phyloP scores from a whole-genome alignment of 2,113 vertebrate species.

The Silurus asotus region DNA sequence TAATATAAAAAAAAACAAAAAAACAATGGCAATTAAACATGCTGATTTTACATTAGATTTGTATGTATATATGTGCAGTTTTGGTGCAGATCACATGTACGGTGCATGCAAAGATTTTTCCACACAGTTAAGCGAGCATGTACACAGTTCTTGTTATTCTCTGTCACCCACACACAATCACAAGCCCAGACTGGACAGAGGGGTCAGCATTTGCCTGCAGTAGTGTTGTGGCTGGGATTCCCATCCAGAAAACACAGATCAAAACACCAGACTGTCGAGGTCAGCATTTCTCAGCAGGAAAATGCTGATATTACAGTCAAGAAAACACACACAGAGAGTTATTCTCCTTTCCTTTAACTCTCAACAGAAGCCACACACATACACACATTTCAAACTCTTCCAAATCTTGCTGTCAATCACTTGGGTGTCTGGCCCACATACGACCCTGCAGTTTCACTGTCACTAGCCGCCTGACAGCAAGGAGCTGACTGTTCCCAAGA shows the following conservation, averaged over 20 bases:
- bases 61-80: background rate
- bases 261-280: conserved; percentile 30
- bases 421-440: conserved; percentile 65
- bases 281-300: conserved; percentile 27
- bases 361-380: conserved; percentile 23
- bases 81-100: background rate
- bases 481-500: conserved; percentile 45
- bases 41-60: background rate
- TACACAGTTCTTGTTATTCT: background rate
- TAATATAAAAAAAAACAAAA: background rate
- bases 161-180: conserved; percentile 16
- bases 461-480: conserved; percentile 44
- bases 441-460: conserved; percentile 48
- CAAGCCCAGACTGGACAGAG: background rate
- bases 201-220: conserved; percentile 12
- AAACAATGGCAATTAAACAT: background rate
- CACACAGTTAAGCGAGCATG: background rate
- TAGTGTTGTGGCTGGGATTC: conserved; percentile 28
- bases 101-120: background rate
- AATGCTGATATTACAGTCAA: conserved; percentile 30
- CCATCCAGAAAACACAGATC: conserved; percentile 33
- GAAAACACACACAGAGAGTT: conserved; percentile 5
- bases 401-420: conserved; percentile 47
- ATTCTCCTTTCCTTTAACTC: conserved; percentile 14
- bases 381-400: conserved; percentile 17